Evolutionary conservation across 2,797 vertebrate genomes (phyloP), one percentile per base, ranked within the genome.

Genomic region (Labroides dimidiatus): DNA sequence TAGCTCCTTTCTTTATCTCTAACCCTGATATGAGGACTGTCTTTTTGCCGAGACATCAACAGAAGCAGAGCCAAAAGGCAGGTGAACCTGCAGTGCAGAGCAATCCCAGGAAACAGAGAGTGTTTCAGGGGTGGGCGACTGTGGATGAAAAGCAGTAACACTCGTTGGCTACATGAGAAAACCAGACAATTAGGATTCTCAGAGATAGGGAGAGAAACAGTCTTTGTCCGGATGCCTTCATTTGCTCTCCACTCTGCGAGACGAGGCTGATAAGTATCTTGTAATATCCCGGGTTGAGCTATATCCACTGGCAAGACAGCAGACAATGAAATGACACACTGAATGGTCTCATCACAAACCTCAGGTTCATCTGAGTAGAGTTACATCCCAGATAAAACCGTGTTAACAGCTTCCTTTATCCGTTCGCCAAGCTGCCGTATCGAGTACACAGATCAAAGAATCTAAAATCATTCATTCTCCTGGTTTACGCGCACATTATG

Each of bases 371-470:
- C 86, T 85, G 93, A 87, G 88, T 73, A 49, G 93, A 93, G 89
- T 91, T 94, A 92, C 87, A 89, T 71, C 80, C 39, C 80, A 81
- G 88, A 93, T 93, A 92, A 92, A 94, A 90, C 78, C 61, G 90
- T 54, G 94, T 82, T 95, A 96, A 96, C 94, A 96, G 94, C 77
- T 95, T 88, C 89, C 89, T 96, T 91, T 96, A 87, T 94, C 92
- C 49, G 15, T 45, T 76, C 78, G 95, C 95, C 95, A 96, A 93
- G 75, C 82, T 65, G 74, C 78, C 19, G 72, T 92, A 93, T 94
- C 91, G 84, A 89, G 94, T 94, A 93, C 94, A 87, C 21, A 36
- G 89, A 95, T 92, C 93, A 95, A 93, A 95, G 90, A 90, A 92
- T 73, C 85, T 45, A 65, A 80, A 81, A 93, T 90, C 89, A 89